Evolutionary conservation across 2,113 vertebrate species (phyloP).

Genomic region (Picathartes gymnocephalus): DNA sequence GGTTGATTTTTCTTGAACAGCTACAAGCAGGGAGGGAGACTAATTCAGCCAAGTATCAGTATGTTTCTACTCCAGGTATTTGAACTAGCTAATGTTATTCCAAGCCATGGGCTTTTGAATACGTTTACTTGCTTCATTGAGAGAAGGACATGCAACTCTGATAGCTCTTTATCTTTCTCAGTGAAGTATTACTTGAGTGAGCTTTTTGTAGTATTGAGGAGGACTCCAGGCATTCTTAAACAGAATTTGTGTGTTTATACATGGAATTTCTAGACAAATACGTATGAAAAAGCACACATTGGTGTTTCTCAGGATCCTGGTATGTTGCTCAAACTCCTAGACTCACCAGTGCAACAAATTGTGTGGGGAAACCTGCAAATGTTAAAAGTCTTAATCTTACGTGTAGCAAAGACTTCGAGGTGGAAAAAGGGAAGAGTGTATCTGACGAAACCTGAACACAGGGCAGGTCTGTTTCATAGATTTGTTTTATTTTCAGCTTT

Average conservation of each 20-base stretch:
- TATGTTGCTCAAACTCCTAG: not conserved
- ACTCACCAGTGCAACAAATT: not conserved
- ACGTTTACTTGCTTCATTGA: not conserved
- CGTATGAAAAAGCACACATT: fast-evolving
- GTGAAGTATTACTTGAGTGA: not conserved
- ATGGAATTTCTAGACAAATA: not conserved
- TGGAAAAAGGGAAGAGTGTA: not conserved
- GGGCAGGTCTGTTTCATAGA: not conserved
- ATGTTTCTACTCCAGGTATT: not conserved
- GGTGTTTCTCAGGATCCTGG: not conserved
- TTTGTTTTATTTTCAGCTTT: not conserved
- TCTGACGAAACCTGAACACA: not conserved
- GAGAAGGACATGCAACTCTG: not conserved
- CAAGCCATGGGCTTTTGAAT: not conserved
- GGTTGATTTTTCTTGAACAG: not conserved
- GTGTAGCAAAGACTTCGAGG: not conserved
- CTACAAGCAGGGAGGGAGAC: not conserved
- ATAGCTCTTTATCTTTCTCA: not conserved
- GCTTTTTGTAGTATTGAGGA: not conserved
- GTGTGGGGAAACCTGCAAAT: not conserved
- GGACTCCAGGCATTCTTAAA: not conserved
- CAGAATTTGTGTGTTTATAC: not conserved
- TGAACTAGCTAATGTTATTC: not conserved
- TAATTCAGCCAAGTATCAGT: not conserved
- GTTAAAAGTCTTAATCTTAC: not conserved